A percentile compares a stretch with the other conserved stretches of the same genome.
Conservation (phyloP, 2,113 vertebrate genomes). For the Thalassoma bifasciatum region DNA sequence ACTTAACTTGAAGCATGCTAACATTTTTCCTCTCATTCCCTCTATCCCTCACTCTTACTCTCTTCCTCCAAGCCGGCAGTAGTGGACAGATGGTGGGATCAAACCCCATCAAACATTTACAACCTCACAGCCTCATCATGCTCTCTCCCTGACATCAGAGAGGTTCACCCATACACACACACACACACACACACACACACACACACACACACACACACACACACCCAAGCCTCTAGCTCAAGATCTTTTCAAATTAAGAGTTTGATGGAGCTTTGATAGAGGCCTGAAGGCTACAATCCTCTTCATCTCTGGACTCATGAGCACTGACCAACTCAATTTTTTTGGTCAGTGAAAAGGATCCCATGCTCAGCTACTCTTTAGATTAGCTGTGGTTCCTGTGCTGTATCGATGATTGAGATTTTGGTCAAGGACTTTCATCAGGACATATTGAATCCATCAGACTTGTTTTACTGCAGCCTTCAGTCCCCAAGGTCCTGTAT, state of each 20-base stretch:
- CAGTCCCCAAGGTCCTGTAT: conserved; percentile 62
- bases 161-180: conserved; percentile 29
- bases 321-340: conserved; percentile 1
- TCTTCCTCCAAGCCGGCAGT: conserved; percentile 44
- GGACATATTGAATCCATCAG: conserved; percentile 53
- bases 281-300: conserved; percentile 2
- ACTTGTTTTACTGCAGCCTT: conserved; percentile 68
- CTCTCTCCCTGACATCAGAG: conserved; percentile 60
- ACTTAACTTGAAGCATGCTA: neutral
- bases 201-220: conserved; percentile 6
- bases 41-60: conserved; percentile 1
- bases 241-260: conserved; percentile 9
- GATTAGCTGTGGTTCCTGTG: neutral
- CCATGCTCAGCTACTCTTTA: neutral
- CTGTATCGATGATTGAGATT: conserved; percentile 29
- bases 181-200: conserved; percentile 3
- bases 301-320: neutral
- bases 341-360: neutral
- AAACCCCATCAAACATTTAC: conserved; percentile 83
- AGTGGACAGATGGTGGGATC: conserved; percentile 80
- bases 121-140: conserved; percentile 65
- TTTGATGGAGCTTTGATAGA: conserved; percentile 25
- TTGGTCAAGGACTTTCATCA: conserved; percentile 63
- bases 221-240: neutral
- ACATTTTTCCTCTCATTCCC: neutral